Percentiles rank a stretch among this genome's conserved stretches.
Evolutionary conservation across 2,113 vertebrate species (phyloP).

Genomic region (Protobothrops mucrosquamatus): DNA sequence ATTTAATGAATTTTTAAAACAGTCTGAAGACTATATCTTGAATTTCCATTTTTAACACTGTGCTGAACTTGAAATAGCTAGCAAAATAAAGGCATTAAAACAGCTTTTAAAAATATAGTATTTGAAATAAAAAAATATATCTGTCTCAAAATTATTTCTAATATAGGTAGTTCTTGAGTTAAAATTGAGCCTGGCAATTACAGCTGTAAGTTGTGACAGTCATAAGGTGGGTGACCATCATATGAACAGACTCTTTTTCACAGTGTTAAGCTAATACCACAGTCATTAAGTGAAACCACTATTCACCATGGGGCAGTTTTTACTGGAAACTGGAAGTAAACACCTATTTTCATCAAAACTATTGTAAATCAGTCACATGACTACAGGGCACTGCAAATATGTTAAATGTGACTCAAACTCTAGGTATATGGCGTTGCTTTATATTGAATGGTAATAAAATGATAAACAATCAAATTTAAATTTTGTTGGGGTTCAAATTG

Average conservation of each 20-base stretch:
- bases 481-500: conserved; percentile 34
- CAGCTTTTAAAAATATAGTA: conserved; percentile 44
- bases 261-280: not conserved
- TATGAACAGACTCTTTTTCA: not conserved
- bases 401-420: conserved; percentile 36
- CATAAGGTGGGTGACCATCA: not conserved
- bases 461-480: conserved; percentile 37
- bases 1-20: conserved; percentile 55
- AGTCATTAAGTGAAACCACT: not conserved
- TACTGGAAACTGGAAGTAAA: not conserved
- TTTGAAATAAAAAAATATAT: conserved; percentile 34
- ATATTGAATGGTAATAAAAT: conserved; percentile 33
- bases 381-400: not conserved
- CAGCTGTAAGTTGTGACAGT: not conserved
- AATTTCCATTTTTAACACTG: conserved; percentile 43
- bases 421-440: not conserved
- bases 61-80: conserved; percentile 52
- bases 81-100: conserved; percentile 50
- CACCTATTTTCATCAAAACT: not conserved
- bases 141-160: conserved; percentile 23
- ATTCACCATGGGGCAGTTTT: not conserved
- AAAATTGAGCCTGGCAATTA: not conserved
- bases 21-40: conserved; percentile 50
- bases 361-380: not conserved
- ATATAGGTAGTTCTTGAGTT: not conserved